These are phyloP conservation scores for Halocynthia roretzi DNA, from an alignment of 23 tunicate genomes.

Conservation along the genomic window DNA sequence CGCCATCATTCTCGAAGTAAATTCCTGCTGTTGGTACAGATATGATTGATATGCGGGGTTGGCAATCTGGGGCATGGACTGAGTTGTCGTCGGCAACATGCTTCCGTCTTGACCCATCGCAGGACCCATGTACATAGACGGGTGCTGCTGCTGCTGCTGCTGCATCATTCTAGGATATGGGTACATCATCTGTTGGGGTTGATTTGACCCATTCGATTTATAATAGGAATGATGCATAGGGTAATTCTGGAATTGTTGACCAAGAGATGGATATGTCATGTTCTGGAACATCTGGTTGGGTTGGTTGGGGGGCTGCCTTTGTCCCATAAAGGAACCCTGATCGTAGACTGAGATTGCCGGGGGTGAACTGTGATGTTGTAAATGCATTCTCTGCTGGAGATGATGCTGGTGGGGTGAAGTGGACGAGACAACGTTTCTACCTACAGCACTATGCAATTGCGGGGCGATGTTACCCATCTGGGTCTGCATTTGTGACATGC, in stretches of 20 bases:
- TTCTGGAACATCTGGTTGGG: neutral
- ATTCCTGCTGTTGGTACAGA: conserved; percentile 1
- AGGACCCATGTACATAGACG: too few species aligned
- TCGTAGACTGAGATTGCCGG: conserved; percentile 14
- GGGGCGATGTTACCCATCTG: conserved; percentile 7
- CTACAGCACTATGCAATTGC: conserved; percentile 21
- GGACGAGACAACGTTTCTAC: conserved; percentile 4
- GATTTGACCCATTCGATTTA: too few species aligned
- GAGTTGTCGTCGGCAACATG: too few species aligned
- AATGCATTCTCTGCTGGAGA: neutral
- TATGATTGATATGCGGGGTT: conserved; percentile 4
- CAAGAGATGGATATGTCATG: conserved; percentile 20
- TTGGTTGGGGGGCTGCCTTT: neutral
- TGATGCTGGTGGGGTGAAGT: conserved; percentile 2
- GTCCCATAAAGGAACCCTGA: neutral
- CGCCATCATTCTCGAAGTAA: neutral
- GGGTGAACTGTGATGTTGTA: conserved; percentile 22
- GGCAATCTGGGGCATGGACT: neutral
- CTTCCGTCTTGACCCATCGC: too few species aligned
- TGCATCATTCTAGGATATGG: too few species aligned
- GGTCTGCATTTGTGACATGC: neutral
- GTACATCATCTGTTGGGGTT: too few species aligned
- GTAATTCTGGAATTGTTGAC: too few species aligned
- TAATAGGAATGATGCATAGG: too few species aligned
- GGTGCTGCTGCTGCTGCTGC: too few species aligned